Evolutionary conservation across 2,888 invertebrate species (phyloP).

Genomic region (Torymus auratus): DNA sequence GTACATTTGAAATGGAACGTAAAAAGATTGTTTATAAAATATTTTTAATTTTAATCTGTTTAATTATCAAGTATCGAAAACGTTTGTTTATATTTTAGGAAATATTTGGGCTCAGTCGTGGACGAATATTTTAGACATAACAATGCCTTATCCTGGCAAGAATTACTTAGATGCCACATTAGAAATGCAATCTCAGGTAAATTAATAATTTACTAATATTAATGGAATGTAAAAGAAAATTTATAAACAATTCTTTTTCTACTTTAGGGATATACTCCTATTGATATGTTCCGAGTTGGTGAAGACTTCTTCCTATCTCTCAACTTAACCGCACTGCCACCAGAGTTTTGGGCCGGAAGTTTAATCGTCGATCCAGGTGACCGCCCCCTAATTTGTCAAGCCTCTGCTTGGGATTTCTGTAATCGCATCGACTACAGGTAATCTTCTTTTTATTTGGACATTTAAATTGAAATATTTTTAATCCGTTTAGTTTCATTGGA

Average conservation of each 20-base stretch:
- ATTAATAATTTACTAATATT: too few species aligned
- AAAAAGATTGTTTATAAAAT: too few species aligned
- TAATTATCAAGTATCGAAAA: too few species aligned
- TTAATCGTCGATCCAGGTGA: conserved; percentile 89
- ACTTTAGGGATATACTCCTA: conserved; percentile 87
- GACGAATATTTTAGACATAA: conserved; percentile 88
- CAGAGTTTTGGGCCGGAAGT: conserved; percentile 92
- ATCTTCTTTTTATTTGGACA: conserved; percentile 3
- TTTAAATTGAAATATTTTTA: too few species aligned
- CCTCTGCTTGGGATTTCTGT: conserved; percentile 96
- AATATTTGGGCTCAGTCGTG: conserved; percentile 95
- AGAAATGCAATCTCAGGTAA: conserved; percentile 87
- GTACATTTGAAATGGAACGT: too few species aligned
- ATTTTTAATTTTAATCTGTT: too few species aligned
- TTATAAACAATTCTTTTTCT: too few species aligned
- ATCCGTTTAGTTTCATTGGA: too few species aligned
- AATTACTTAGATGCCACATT: conserved; percentile 89
- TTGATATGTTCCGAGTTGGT: conserved; percentile 89
- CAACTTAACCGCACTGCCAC: conserved; percentile 91
- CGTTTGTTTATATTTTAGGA: conserved; percentile 75
- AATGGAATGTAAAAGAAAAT: too few species aligned
- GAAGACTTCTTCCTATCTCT: conserved; percentile 95
- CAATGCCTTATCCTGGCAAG: conserved; percentile 91
- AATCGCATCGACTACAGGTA: conserved; percentile 91
- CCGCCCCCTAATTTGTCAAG: conserved; percentile 89